Conservation (phyloP, 1,140 invertebrate species). For the Aplysia californica region DNA sequence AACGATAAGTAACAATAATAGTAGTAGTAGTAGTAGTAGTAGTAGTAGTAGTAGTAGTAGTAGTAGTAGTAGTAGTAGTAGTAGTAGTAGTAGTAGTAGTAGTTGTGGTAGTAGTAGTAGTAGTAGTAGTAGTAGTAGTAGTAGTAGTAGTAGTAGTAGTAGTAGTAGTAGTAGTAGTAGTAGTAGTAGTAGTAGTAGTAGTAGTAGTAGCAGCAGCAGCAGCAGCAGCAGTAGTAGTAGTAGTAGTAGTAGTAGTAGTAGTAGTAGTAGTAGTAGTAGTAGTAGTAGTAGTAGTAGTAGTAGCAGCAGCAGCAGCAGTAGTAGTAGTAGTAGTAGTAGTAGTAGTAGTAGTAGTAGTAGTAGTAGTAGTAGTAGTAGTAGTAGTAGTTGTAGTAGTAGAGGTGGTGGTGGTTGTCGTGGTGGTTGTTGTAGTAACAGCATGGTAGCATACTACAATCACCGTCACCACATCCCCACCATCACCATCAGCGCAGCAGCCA, state of each 20-base stretch:
- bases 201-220: background rate
- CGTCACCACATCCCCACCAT: too few species aligned
- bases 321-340: too few species aligned
- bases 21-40: background rate
- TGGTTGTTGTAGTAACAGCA: too few species aligned
- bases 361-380: too few species aligned
- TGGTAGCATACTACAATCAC: too few species aligned
- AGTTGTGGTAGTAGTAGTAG: background rate
- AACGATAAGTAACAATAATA: background rate
- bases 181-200: background rate
- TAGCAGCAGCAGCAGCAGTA: too few species aligned
- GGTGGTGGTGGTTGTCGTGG: too few species aligned
- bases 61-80: background rate
- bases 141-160: too few species aligned
- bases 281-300: too few species aligned
- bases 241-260: background rate
- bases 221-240: background rate
- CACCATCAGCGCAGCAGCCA: too few species aligned
- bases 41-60: background rate
- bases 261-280: conserved; percentile 7
- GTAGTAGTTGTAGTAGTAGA: too few species aligned
- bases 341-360: too few species aligned
- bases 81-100: background rate
- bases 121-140: background rate
- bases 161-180: background rate